Percentiles rank a stretch among this genome's conserved stretches.
These are phyloP conservation scores for Lates japonicus DNA, from an alignment of 2,797 vertebrate genomes.

Conservation along the genomic window DNA sequence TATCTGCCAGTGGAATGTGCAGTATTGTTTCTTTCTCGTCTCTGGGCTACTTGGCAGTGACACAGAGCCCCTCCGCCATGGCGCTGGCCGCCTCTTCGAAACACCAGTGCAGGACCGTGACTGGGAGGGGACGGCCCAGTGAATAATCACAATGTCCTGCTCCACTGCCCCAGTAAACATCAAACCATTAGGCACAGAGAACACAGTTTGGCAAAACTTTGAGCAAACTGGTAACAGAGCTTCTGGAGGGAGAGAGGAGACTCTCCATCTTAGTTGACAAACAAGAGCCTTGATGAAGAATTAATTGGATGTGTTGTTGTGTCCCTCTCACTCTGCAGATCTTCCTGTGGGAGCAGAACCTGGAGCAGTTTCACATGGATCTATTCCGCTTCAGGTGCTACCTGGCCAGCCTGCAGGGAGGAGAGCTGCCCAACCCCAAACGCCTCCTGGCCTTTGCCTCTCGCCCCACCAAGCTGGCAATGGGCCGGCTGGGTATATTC, in stretches of 20 bases:
- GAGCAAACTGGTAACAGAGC: constrained; percentile 27
- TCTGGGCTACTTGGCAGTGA: constrained; percentile 79
- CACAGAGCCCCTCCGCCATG: constrained; percentile 58
- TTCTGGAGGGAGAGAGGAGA: constrained; percentile 12
- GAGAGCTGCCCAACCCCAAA: constrained; percentile 98
- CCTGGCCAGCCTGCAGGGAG: constrained; percentile 96
- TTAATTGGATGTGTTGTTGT: constrained; percentile 41
- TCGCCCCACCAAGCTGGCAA: constrained; percentile 95
- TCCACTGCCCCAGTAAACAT: constrained; percentile 76
- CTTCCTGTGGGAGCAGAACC: constrained; percentile 97
- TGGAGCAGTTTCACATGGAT: constrained; percentile 99
- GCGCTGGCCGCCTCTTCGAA: constrained; percentile 60
- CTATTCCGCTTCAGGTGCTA: constrained; percentile 97
- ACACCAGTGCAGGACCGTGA: constrained; percentile 67
- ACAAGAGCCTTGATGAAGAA: constrained; percentile 29
- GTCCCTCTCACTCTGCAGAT: constrained; percentile 76
- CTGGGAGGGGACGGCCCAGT: constrained; percentile 63
- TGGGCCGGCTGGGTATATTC: constrained; percentile 98
- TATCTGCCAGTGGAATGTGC: constrained; percentile 81
- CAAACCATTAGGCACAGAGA: constrained; percentile 49
- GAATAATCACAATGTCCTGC: constrained; percentile 73
- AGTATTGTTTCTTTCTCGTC: constrained; percentile 75
- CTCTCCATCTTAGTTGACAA: constrained; percentile 45
- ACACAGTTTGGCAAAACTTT: constrained; percentile 49
- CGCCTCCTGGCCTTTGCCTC: constrained; percentile 96